These are phyloP conservation scores for Corythaeola cristata DNA, from an alignment of 2,113 vertebrate species.

Conservation along the genomic window DNA sequence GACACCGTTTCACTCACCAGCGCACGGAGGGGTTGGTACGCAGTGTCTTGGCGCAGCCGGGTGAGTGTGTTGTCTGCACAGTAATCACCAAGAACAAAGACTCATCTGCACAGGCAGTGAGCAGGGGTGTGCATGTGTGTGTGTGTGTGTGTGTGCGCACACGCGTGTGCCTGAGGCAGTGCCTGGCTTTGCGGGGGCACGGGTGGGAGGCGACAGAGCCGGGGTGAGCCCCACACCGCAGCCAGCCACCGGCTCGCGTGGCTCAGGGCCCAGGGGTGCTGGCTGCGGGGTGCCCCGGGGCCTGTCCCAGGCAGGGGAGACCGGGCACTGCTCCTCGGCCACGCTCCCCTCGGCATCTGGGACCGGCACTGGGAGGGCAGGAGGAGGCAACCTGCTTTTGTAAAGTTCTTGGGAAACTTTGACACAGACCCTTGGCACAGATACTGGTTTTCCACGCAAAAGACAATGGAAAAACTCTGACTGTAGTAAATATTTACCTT, in stretches of 20 bases:
- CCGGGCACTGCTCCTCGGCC: rapidly evolving
- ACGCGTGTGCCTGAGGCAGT: neutral
- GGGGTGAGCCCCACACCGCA: neutral
- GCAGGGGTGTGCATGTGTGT: neutral
- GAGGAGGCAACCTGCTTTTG: neutral
- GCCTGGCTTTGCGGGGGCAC: neutral
- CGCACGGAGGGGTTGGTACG: neutral
- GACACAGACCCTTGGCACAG: neutral
- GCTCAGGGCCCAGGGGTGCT: neutral
- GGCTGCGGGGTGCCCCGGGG: neutral
- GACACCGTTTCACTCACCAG: conserved; percentile 38
- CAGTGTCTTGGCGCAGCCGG: conserved; percentile 44
- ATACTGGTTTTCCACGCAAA: neutral
- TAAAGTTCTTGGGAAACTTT: conserved; percentile 23
- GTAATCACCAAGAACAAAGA: conserved; percentile 76
- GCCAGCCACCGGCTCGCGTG: rapidly evolving
- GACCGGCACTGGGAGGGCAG: rapidly evolving
- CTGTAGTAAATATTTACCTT: conserved; percentile 58
- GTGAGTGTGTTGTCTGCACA: conserved; percentile 66
- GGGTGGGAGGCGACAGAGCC: neutral
- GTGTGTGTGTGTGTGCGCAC: rapidly evolving
- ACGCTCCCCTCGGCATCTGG: rapidly evolving
- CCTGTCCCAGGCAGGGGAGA: neutral
- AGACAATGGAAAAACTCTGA: neutral
- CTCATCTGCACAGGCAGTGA: neutral